phyloP scores from a whole-genome alignment of 2,888 invertebrate species.

The Temnothorax ravouxi region DNA sequence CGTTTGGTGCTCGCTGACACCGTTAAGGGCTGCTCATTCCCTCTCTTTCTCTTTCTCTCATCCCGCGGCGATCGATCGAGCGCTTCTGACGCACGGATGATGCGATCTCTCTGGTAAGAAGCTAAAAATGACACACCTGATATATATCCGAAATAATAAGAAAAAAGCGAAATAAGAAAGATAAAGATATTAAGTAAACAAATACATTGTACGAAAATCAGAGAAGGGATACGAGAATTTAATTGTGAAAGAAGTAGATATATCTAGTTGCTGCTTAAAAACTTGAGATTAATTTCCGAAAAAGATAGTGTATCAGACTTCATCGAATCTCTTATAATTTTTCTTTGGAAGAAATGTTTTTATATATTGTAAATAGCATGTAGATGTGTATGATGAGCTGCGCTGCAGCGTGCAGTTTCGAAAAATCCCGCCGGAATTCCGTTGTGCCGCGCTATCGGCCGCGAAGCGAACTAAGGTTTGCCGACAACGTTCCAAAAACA shows the following conservation, averaged over 20 bases:
- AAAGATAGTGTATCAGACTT: not conserved
- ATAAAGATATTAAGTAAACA: not conserved
- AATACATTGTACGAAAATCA: not conserved
- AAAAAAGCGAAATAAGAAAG: not conserved
- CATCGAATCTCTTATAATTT: not conserved
- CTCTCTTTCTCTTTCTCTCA: not conserved
- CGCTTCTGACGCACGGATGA: not conserved
- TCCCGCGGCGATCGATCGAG: conserved; percentile 45
- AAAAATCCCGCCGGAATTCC: not conserved
- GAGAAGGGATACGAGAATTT: not conserved
- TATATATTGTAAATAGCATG: not conserved
- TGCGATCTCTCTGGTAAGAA: not conserved
- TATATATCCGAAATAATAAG: not conserved
- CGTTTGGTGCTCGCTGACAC: not conserved
- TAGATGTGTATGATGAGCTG: not conserved
- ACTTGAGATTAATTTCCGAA: not conserved
- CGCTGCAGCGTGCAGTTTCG: not conserved
- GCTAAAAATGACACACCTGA: no score
- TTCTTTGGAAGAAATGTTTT: not conserved
- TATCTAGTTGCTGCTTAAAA: not conserved
- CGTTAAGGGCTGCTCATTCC: conserved; percentile 32
- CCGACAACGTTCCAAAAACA: not conserved
- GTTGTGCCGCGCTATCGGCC: not conserved
- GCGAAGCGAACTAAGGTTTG: not conserved
- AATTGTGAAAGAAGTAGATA: not conserved